These are phyloP conservation scores for Drymonia ruficornis DNA, from an alignment of 2,888 invertebrate genomes.

Conservation along the genomic window DNA sequence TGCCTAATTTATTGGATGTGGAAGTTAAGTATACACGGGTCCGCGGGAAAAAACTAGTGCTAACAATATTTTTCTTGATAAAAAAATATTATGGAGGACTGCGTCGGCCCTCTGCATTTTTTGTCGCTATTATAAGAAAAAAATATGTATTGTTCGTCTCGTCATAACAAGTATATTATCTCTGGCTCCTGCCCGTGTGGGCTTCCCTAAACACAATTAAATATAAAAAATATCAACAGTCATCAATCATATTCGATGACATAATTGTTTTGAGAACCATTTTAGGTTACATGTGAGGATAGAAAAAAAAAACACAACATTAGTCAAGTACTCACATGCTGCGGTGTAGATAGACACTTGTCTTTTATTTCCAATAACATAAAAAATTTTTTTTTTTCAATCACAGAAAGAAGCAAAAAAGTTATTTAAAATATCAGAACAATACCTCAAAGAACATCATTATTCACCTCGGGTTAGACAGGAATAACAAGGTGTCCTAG, in stretches of 20 bases:
- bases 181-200: slow-evolving; percentile 1
- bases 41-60: no score
- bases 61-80: neutral
- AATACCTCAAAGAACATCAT: neutral
- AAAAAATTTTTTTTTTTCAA: no score
- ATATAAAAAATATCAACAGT: slow-evolving; percentile 5
- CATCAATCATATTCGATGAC: slow-evolving; percentile 6
- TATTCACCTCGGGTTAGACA: neutral
- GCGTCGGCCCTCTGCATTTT: neutral
- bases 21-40: no score
- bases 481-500: neutral
- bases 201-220: slow-evolving; percentile 3
- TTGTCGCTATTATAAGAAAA: neutral
- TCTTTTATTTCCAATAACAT: neutral
- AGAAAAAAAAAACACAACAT: neutral
- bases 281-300: neutral
- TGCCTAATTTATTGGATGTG: no score
- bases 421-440: no score
- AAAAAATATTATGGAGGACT: neutral
- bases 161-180: neutral
- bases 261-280: slow-evolving; percentile 1
- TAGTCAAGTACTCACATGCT: neutral
- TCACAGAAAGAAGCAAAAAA: no score
- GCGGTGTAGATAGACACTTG: neutral
- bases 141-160: neutral